phyloP scores from a whole-genome alignment of 2,797 vertebrate genomes.

The Sitta carolinensis region DNA sequence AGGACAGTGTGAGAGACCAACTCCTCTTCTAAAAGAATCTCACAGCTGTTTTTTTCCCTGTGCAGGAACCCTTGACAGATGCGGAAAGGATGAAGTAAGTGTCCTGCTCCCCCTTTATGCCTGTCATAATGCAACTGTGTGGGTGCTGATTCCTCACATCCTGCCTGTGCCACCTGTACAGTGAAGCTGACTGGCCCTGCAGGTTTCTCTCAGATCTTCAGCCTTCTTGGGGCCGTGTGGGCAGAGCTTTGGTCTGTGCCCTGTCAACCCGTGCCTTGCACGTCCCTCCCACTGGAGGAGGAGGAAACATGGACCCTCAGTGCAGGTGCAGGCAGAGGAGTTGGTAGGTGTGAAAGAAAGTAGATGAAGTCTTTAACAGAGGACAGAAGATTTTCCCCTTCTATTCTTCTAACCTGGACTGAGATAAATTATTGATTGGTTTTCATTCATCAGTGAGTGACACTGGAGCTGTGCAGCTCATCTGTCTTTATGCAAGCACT shows the following conservation, averaged over 20 bases:
- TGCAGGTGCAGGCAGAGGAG: neutral
- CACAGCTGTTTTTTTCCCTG: constrained; percentile 66
- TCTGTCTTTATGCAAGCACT: constrained; percentile 1
- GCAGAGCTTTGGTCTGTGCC: neutral
- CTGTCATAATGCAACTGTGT: neutral
- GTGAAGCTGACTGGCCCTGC: neutral
- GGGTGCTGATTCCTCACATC: constrained; percentile 1
- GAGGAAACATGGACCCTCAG: neutral
- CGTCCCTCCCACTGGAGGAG: neutral
- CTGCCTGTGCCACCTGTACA: neutral
- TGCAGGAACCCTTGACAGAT: constrained; percentile 87
- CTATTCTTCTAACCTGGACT: neutral
- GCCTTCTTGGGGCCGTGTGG: neutral
- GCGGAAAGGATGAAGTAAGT: constrained; percentile 93
- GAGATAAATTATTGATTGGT: constrained; percentile 57
- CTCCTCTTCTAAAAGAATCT: constrained; percentile 25
- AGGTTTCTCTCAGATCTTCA: neutral
- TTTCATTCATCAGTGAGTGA: constrained; percentile 25
- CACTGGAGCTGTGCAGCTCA: neutral
- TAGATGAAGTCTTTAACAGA: neutral
- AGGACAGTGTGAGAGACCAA: neutral
- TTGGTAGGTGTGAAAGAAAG: neutral
- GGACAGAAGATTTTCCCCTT: neutral
- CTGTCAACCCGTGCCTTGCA: neutral
- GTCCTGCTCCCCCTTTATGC: neutral